phyloP scores from a whole-genome alignment of 53 echinoderm and acorn worm species.

The Paracentrotus lividus region DNA sequence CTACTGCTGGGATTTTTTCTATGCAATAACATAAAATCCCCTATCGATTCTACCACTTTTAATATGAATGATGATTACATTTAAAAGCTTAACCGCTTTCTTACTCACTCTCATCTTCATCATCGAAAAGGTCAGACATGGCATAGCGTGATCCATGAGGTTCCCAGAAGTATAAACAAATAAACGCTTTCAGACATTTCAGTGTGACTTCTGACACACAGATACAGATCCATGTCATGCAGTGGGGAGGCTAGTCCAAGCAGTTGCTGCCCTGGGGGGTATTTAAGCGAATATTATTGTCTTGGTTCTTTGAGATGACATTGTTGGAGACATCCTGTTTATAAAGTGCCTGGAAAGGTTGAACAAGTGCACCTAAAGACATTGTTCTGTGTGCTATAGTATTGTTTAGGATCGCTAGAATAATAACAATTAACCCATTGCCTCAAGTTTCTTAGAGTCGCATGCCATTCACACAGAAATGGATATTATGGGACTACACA shows the following conservation, averaged over 20 bases:
- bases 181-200: background rate
- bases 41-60: background rate
- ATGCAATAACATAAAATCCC: background rate
- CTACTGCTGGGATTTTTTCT: background rate
- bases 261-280: too few species aligned
- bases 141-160: background rate
- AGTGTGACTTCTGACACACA: background rate
- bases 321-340: too few species aligned
- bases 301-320: too few species aligned
- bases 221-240: background rate
- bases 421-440: too few species aligned
- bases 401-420: too few species aligned
- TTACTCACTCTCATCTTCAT: background rate
- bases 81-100: background rate
- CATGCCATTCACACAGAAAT: too few species aligned
- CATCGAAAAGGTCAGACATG: background rate
- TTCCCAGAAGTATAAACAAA: constrained; percentile 25
- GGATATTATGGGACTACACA: too few species aligned
- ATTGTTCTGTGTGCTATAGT: too few species aligned
- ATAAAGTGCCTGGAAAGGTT: too few species aligned
- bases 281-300: too few species aligned
- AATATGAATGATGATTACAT: background rate
- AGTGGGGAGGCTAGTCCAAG: background rate
- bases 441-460: too few species aligned
- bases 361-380: too few species aligned